Percentiles rank a stretch among this genome's conserved stretches.
Evolutionary conservation across 2,888 invertebrate species (phyloP).

Genomic region (Plebejus argus): DNA sequence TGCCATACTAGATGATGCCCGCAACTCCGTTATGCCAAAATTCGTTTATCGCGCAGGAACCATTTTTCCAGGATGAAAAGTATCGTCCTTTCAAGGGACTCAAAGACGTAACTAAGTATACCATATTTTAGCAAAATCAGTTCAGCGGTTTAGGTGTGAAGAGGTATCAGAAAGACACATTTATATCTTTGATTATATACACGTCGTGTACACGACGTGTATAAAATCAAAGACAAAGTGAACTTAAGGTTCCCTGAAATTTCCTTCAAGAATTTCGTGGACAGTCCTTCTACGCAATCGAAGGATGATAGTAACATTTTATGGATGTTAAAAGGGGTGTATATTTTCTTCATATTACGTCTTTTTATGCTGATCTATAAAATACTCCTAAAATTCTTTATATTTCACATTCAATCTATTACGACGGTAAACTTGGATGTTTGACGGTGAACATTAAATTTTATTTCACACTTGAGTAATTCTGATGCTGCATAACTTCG

Average conservation of each 20-base stretch:
- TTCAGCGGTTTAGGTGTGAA: too few species aligned
- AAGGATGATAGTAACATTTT: slow-evolving; percentile 6
- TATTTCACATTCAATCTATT: neutral
- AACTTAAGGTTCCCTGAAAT: neutral
- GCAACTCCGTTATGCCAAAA: too few species aligned
- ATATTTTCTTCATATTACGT: neutral
- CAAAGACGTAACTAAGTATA: too few species aligned
- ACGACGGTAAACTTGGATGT: neutral
- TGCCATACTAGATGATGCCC: too few species aligned
- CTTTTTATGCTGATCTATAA: slow-evolving; percentile 5
- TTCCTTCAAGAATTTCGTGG: neutral
- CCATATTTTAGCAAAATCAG: too few species aligned
- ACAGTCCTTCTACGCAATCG: neutral
- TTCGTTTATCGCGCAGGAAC: too few species aligned
- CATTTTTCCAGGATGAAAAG: too few species aligned
- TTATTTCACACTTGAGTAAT: neutral
- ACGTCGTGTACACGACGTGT: too few species aligned
- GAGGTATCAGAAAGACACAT: too few species aligned
- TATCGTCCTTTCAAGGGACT: too few species aligned
- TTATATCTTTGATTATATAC: too few species aligned
- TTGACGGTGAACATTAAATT: neutral
- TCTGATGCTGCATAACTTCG: neutral
- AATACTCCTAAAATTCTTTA: neutral
- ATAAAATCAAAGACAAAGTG: slow-evolving; percentile 3
- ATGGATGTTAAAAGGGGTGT: neutral